Evolutionary conservation across 2,113 vertebrate species (phyloP).

Genomic region (Nanorana parkeri): DNA sequence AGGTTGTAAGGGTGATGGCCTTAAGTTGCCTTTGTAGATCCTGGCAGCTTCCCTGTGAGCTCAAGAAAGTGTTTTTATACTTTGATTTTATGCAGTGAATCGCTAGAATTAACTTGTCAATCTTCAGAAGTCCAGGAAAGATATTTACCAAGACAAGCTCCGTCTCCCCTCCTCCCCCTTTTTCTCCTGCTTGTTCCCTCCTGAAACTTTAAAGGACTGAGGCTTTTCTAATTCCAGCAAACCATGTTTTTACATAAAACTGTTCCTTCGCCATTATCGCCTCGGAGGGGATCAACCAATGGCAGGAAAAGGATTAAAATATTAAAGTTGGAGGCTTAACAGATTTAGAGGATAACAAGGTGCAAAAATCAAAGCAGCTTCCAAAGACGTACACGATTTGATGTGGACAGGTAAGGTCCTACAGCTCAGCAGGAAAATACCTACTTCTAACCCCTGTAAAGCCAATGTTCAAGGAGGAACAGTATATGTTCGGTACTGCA

Average conservation of each 20-base stretch:
- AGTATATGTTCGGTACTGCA: no score
- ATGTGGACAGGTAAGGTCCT: not conserved
- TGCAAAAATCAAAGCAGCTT: not conserved
- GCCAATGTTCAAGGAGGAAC: no score
- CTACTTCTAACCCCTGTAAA: no score
- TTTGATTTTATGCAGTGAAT: not conserved
- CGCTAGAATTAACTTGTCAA: not conserved
- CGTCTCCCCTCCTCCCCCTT: not conserved
- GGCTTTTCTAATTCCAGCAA: not conserved
- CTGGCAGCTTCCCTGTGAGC: no score
- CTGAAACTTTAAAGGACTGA: not conserved
- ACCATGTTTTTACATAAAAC: not conserved
- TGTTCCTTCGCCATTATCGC: not conserved
- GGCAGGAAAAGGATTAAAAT: constrained; percentile 24
- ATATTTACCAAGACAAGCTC: not conserved
- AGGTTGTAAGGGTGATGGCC: no score
- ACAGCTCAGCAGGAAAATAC: no score
- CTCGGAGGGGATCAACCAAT: not conserved
- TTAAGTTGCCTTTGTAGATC: no score
- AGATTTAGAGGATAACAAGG: constrained; percentile 13
- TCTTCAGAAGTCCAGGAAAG: not conserved
- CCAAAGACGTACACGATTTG: not conserved
- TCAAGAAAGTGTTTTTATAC: no score
- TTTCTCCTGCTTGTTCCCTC: not conserved
- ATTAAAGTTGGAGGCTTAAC: not conserved